Evolutionary conservation across 2,888 invertebrate genomes (phyloP).

Genomic region (Nasonia oneida): DNA sequence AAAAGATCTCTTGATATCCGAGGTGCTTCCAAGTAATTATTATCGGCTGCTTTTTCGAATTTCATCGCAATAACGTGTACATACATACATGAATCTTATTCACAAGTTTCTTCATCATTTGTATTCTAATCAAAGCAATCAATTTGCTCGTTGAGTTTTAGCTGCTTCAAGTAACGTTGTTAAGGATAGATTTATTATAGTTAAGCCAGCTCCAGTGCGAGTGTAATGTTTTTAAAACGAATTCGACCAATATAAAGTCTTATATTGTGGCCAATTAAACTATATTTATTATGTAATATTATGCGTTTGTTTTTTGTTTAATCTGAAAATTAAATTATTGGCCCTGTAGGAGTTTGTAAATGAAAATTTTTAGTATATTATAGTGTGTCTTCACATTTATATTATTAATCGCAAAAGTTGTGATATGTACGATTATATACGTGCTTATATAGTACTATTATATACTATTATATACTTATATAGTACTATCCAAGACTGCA

Average conservation of each 20-base stretch:
- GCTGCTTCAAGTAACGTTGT: slow-evolving; percentile 39
- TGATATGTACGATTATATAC: slow-evolving; percentile 57
- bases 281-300: neutral
- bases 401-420: slow-evolving; percentile 63
- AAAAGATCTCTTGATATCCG: slow-evolving; percentile 52
- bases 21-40: slow-evolving; percentile 53
- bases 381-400: slow-evolving; percentile 36
- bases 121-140: slow-evolving; percentile 28
- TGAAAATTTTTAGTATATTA: slow-evolving; percentile 22
- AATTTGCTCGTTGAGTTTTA: slow-evolving; percentile 45
- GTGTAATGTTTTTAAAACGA: slow-evolving; percentile 11
- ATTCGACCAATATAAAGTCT: neutral
- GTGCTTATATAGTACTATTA: slow-evolving; percentile 63
- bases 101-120: slow-evolving; percentile 38
- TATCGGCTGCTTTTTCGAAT: slow-evolving; percentile 36
- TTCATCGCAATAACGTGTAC: slow-evolving; percentile 44
- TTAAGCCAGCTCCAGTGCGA: slow-evolving; percentile 42
- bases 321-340: slow-evolving; percentile 17
- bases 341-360: neutral
- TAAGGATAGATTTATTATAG: slow-evolving; percentile 42
- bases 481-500: slow-evolving; percentile 64
- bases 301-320: slow-evolving; percentile 3
- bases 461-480: neutral
- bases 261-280: neutral
- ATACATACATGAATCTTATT: slow-evolving; percentile 32